Evolutionary conservation across 2,113 vertebrate genomes (phyloP).

Genomic region (Charadrius vociferus): DNA sequence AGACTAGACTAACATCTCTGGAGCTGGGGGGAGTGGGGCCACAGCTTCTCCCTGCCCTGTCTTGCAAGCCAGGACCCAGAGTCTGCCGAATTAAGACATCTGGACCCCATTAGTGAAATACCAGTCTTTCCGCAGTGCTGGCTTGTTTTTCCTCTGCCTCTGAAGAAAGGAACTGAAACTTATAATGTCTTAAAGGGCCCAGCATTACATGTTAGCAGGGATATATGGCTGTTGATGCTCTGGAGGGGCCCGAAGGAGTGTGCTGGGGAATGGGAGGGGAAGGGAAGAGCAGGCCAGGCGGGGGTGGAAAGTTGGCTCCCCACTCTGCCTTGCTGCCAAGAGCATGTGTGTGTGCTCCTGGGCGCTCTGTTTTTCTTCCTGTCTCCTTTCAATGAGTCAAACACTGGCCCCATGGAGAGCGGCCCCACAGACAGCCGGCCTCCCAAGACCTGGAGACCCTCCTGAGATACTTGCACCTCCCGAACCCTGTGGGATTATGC

Average conservation of each 20-base stretch:
- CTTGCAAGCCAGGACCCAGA: neutral
- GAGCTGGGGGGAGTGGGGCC: neutral
- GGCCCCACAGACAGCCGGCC: conserved; percentile 13
- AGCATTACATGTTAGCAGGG: neutral
- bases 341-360: conserved; percentile 56
- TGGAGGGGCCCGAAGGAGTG: conserved; percentile 39
- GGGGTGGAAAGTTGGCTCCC: conserved; percentile 50
- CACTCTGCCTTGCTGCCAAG: conserved; percentile 18
- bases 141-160: conserved; percentile 37
- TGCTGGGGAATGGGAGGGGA: conserved; percentile 28
- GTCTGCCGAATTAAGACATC: conserved; percentile 35
- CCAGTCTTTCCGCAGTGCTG: conserved; percentile 46
- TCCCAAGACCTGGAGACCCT: conserved; percentile 10
- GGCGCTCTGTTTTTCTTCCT: conserved; percentile 50
- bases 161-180: conserved; percentile 55
- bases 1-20: neutral
- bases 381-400: conserved; percentile 32
- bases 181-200: conserved; percentile 45
- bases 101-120: conserved; percentile 71
- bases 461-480: neutral
- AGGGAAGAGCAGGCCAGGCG: neutral
- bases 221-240: neutral
- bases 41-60: neutral
- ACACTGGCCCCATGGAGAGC: conserved; percentile 4
- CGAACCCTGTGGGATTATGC: neutral